These are phyloP conservation scores for Bombylius major DNA, from an alignment of 2,888 invertebrate species.

Conservation along the genomic window DNA sequence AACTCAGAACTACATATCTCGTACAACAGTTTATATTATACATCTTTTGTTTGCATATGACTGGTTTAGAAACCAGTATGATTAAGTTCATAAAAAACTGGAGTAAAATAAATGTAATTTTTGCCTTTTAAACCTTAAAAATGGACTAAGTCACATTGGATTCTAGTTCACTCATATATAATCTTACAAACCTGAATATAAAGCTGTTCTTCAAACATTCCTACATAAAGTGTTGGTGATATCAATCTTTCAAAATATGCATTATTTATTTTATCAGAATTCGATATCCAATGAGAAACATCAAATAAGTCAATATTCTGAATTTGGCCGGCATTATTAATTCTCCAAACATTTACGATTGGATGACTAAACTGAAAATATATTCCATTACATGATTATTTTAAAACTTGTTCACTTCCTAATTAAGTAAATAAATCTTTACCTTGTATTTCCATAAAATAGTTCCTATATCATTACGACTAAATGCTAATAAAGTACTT, in stretches of 20 bases:
- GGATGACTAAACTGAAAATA: constrained; percentile 62
- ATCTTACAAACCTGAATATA: constrained; percentile 30
- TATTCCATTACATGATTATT: not conserved
- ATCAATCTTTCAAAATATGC: constrained; percentile 29
- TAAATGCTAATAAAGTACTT: constrained; percentile 55
- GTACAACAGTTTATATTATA: too few species aligned
- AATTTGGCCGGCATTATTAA: constrained; percentile 53
- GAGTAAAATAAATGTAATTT: too few species aligned
- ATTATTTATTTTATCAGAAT: constrained; percentile 26
- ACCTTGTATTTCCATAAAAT: constrained; percentile 70
- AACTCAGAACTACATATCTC: too few species aligned
- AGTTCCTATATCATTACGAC: constrained; percentile 42
- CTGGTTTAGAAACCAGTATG: too few species aligned
- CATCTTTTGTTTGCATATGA: too few species aligned
- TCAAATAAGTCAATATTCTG: constrained; percentile 61
- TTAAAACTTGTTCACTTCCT: not conserved
- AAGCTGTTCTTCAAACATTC: constrained; percentile 69
- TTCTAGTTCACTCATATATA: not conserved
- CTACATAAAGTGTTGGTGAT: constrained; percentile 65
- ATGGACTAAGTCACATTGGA: too few species aligned
- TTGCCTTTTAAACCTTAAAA: too few species aligned
- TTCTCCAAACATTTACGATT: constrained; percentile 72
- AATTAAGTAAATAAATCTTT: not conserved
- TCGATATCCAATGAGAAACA: constrained; percentile 41
- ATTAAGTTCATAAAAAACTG: too few species aligned